Evolutionary conservation across 2,113 vertebrate species (phyloP).

Genomic region (Hystrix brachyura): DNA sequence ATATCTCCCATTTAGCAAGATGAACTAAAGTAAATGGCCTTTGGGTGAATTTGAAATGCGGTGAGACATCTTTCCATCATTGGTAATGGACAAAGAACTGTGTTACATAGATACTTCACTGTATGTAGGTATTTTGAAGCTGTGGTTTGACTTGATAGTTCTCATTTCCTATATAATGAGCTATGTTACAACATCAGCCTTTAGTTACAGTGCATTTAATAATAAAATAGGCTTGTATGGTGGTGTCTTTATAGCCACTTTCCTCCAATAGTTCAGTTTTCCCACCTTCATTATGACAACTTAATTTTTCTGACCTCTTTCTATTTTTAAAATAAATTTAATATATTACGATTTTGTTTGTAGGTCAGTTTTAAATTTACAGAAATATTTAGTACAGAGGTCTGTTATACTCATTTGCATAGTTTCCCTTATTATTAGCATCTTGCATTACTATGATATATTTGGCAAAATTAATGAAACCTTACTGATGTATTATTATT

Average conservation of each 20-base stretch:
- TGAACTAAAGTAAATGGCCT: background rate
- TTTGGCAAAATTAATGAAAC: conserved; percentile 19
- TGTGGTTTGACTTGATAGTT: conserved; percentile 14
- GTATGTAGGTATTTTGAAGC: background rate
- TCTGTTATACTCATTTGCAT: background rate
- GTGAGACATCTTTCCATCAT: background rate
- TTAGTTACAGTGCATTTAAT: conserved; percentile 44
- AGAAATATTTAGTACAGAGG: background rate
- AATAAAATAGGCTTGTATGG: background rate
- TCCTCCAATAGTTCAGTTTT: background rate
- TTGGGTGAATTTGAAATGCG: conserved; percentile 36
- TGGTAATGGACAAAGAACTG: background rate
- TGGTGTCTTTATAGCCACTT: conserved; percentile 8
- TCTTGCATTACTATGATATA: background rate
- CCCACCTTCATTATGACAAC: background rate
- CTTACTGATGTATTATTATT: background rate
- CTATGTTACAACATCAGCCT: background rate
- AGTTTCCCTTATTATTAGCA: background rate
- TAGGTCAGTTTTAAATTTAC: conserved; percentile 28
- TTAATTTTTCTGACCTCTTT: background rate
- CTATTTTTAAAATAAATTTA: background rate
- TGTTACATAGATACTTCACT: conserved; percentile 27
- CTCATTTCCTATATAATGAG: background rate
- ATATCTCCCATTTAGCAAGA: background rate
- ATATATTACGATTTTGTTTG: background rate